phyloP scores from a whole-genome alignment of 2,888 invertebrate genomes.

The Erpobdella octoculata region DNA sequence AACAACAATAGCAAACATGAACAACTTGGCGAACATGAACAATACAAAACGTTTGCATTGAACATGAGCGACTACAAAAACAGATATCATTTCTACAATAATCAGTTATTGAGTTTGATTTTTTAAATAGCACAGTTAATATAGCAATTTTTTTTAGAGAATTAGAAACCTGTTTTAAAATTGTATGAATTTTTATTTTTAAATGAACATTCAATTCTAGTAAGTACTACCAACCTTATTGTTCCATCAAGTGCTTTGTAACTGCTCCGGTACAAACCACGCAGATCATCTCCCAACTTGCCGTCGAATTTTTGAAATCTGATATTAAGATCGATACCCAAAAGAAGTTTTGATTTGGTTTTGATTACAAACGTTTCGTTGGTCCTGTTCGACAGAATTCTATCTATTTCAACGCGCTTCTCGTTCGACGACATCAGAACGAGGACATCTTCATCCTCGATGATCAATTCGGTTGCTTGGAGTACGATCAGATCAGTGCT shows the following conservation, averaged over 20 bases:
- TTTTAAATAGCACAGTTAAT: too few species aligned
- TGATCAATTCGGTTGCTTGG: conserved; percentile 33
- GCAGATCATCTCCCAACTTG: conserved; percentile 34
- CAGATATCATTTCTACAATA: too few species aligned
- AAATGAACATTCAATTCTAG: too few species aligned
- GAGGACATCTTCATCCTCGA: conserved; percentile 27
- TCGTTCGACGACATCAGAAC: conserved; percentile 18
- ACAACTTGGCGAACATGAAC: too few species aligned
- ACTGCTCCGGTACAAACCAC: conserved; percentile 37
- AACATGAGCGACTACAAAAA: too few species aligned
- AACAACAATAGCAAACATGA: too few species aligned
- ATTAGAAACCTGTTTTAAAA: too few species aligned
- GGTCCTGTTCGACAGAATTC: background rate
- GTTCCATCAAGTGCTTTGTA: conserved; percentile 35
- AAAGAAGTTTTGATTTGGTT: conserved; percentile 27
- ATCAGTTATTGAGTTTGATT: too few species aligned
- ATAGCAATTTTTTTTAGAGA: too few species aligned
- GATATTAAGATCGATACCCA: conserved; percentile 29
- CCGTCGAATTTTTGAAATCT: conserved; percentile 34
- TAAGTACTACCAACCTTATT: too few species aligned
- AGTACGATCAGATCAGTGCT: conserved; percentile 34
- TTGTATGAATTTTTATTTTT: too few species aligned
- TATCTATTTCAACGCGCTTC: background rate
- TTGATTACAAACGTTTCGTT: conserved; percentile 37
- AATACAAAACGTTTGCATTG: too few species aligned